Evolutionary conservation across 1,140 invertebrate genomes (phyloP).

Genomic region (Battus philenor): DNA sequence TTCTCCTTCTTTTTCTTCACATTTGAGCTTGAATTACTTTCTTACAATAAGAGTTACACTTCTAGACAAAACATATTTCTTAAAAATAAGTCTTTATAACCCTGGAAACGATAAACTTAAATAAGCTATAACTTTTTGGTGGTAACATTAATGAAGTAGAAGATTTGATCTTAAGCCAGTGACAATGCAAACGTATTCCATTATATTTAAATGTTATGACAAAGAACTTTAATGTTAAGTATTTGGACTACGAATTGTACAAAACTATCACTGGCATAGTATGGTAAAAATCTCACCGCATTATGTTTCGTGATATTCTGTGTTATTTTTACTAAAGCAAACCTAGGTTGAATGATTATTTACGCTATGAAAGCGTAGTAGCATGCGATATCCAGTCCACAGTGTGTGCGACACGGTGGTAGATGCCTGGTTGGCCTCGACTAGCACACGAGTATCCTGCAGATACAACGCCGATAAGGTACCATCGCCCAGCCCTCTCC

Average conservation of each 20-base stretch:
- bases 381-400: slow-evolving; percentile 92
- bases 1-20: background rate
- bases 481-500: slow-evolving; percentile 90
- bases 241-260: background rate
- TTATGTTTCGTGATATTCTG: background rate
- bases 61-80: too few species aligned
- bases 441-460: slow-evolving; percentile 96
- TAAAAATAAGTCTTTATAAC: background rate
- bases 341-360: background rate
- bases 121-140: slow-evolving; percentile 8
- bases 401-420: slow-evolving; percentile 94
- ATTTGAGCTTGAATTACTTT: background rate
- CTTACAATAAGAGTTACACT: too few species aligned
- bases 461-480: slow-evolving; percentile 89
- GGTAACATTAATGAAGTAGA: slow-evolving; percentile 14
- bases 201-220: too few species aligned
- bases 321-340: background rate
- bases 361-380: slow-evolving; percentile 63
- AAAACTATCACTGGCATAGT: slow-evolving; percentile 5
- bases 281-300: background rate
- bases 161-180: slow-evolving; percentile 1
- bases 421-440: slow-evolving; percentile 93
- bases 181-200: background rate
- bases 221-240: too few species aligned
- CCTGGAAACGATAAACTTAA: slow-evolving; percentile 1